Percentiles rank a stretch among this genome's conserved stretches.
Conservation (phyloP, 2,113 vertebrate genomes). For the Campylomormyrus tamandua region DNA sequence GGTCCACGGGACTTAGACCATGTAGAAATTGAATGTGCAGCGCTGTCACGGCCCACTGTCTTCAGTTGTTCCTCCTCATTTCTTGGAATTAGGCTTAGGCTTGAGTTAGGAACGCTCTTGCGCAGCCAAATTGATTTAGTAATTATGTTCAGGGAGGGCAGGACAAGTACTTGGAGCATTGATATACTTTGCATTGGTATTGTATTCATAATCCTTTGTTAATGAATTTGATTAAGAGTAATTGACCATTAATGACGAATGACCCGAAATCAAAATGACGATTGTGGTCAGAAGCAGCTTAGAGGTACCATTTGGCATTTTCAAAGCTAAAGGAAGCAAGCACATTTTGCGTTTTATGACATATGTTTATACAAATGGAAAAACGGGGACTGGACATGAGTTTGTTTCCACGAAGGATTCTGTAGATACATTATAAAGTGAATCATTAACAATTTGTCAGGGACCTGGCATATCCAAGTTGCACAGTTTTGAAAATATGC, state of each 20-base stretch:
- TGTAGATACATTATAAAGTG: background rate
- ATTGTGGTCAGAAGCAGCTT: background rate
- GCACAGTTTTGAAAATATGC: background rate
- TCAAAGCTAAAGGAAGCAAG: background rate
- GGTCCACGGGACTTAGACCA: background rate
- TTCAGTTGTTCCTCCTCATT: background rate
- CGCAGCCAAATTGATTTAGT: background rate
- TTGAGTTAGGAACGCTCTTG: background rate
- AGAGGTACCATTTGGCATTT: background rate
- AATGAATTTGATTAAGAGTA: background rate
- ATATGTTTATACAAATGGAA: background rate
- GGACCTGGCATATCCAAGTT: background rate
- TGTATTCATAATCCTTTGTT: conserved; percentile 5
- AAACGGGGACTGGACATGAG: background rate
- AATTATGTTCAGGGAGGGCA: background rate
- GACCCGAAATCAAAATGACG: background rate
- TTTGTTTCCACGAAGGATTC: background rate
- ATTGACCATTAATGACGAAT: background rate
- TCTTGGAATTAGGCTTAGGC: background rate
- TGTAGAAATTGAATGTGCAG: background rate
- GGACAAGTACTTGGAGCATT: background rate
- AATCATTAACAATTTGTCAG: no score
- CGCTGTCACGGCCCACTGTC: background rate
- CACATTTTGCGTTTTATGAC: background rate
- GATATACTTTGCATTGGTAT: background rate